Base-by-base conservation (phyloP, 1,140 invertebrate genomes). In the Drosophila saltans region DNA sequence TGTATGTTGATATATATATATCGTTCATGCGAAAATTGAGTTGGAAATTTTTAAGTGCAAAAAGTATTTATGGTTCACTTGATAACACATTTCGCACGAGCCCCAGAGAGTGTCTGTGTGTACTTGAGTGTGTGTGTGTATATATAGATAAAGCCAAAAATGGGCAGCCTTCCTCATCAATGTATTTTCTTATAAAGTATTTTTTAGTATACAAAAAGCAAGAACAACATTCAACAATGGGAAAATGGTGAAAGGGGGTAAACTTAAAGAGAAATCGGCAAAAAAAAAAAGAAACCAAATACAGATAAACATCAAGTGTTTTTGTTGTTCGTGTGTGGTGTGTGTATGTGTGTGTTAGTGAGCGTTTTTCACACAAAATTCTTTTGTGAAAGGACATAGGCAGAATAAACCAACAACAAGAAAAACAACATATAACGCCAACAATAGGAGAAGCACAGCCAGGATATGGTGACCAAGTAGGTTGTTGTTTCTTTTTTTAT, bases 61-160 rank as follows among this genome's bases (percentile, higher is more conserved):
- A 66, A 80, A 77, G 78, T 81, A 85, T 88, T 86, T 82, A 86
- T 86, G 80, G 83, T 73, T 83, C 69, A 82, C 61, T 88, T 86
- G 82, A 86, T 86, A 86, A 81, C 82, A 86, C 69, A 76, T 77
- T 64, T 77, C 72, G 9, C 8, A 52, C 26, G 45, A 26, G 3
- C 21, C 45, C 45, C 21, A 26, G n/a, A 7, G 41, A 41, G 43
- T 43, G n/a, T 26, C 43, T 41, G 36, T 21, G 52, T 56, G 56
- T 60, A 39, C 48, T 45, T 55, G 36, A 52, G 57, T 26, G 60
- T 58, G n/a, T 56, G 24, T 16, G 6, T 58, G 43, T 48, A 41
- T 60, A 8, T 52, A 52, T 52, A 52, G 45, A 21, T 52, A 8
- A 26, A 52, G 62, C 55, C 64, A 21, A 28, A 58, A 40, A 56